Conservation (phyloP, 2,888 invertebrate genomes). For the Amorpha juglandis region DNA sequence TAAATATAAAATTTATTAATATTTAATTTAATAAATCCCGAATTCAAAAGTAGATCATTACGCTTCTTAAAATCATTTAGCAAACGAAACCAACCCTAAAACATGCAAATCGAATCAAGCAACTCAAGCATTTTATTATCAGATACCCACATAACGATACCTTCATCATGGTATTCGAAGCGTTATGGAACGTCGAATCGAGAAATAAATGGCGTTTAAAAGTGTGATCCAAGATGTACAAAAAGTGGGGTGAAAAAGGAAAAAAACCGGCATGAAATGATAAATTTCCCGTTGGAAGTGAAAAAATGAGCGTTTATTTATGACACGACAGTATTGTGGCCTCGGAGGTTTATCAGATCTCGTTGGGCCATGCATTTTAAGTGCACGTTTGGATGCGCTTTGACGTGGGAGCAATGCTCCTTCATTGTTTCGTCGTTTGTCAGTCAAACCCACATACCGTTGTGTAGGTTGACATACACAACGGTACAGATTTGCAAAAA, state of each 20-base stretch:
- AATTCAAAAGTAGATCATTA: neutral
- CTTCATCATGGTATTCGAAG: constrained; percentile 73
- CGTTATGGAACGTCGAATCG: constrained; percentile 71
- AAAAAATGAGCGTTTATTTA: constrained; percentile 81
- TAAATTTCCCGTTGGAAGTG: constrained; percentile 75
- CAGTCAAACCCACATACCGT: constrained; percentile 27
- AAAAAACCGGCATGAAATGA: constrained; percentile 77
- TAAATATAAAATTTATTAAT: too few relatives aligned
- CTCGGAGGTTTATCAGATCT: constrained; percentile 74
- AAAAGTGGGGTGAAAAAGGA: constrained; percentile 66
- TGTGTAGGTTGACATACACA: constrained; percentile 28
- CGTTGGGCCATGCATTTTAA: constrained; percentile 65
- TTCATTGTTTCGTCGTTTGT: constrained; percentile 40
- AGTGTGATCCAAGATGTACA: constrained; percentile 82
- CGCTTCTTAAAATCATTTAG: neutral
- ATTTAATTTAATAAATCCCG: neutral
- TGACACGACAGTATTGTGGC: constrained; percentile 70
- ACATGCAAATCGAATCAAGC: constrained; percentile 69
- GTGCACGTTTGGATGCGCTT: constrained; percentile 57
- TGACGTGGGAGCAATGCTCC: constrained; percentile 55
- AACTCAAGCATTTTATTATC: constrained; percentile 77
- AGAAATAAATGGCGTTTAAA: constrained; percentile 80
- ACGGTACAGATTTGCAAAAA: constrained; percentile 9
- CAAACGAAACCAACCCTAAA: constrained; percentile 52
- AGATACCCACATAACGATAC: constrained; percentile 73